phyloP scores from a whole-genome alignment of 2,888 invertebrate genomes.

The Folsomia candida region DNA sequence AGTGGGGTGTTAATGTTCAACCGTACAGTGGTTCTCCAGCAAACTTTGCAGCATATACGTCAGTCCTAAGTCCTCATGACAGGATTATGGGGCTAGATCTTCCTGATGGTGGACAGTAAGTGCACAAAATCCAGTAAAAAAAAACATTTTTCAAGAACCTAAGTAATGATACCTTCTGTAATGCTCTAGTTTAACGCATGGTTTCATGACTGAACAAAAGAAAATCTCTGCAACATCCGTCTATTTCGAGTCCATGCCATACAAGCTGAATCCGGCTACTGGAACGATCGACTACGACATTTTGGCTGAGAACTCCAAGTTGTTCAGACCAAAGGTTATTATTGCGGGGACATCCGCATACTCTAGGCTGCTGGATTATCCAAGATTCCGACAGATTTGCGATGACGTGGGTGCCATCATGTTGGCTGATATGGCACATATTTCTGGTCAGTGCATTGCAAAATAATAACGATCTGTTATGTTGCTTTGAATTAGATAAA shows the following conservation, averaged over 20 bases:
- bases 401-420: conserved; percentile 57
- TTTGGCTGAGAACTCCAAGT: conserved; percentile 72
- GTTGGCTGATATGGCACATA: conserved; percentile 65
- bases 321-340: conserved; percentile 89
- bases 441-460: conserved; percentile 56
- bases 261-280: conserved; percentile 67
- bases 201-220: conserved; percentile 83
- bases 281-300: conserved; percentile 89
- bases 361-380: conserved; percentile 59
- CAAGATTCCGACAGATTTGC: conserved; percentile 54
- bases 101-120: conserved; percentile 88
- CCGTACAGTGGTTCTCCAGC: conserved; percentile 95
- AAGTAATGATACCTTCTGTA: neutral
- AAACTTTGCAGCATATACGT: conserved; percentile 95
- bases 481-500: neutral
- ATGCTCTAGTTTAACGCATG: conserved; percentile 66
- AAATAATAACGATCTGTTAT: neutral
- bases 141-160: too few species aligned
- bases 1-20: conserved; percentile 98
- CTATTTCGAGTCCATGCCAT: conserved; percentile 98
- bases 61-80: conserved; percentile 82
- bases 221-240: conserved; percentile 95
- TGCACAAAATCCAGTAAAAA: neutral
- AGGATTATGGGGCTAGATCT: conserved; percentile 94
- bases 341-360: conserved; percentile 71